Evolutionary conservation across 2,888 invertebrate genomes (phyloP), one percentile per base, ranked within the genome.

Genomic region (Epiblema foenella): DNA sequence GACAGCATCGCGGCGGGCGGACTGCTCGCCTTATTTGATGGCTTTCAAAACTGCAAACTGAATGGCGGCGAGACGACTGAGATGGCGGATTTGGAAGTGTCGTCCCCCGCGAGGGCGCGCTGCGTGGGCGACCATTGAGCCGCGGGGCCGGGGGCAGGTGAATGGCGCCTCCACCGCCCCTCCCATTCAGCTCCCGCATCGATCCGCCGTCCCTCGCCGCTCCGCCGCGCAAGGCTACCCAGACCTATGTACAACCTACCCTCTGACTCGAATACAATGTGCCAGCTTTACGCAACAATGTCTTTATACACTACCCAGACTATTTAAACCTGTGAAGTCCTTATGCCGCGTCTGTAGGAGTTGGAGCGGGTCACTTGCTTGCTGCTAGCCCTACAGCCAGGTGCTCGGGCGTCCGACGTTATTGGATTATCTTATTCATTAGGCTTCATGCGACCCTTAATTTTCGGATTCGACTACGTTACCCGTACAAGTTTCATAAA

Each of bases 121-220:
- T 79, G 90, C 85, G 92, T 92, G 89, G 92, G 93, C 89, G 91
- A 88, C 89, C 92, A 92, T 93, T 92, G 91, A 93, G 90, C 85
- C 82, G 85, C 84, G 83, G 90, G 52, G 52, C 54, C 54, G 64
- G 52, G 88, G 90, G 90, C 86, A 88, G 91, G 88, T 91, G 90
- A 92, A 91, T 91, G 92, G 90, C 77, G 76, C 83, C 84, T 81
- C 83, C 74, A 77, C 81, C 85, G 81, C 87, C 84, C 80, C 83
- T 88, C 87, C 86, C 89, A 89, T 89, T 89, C 78, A 87, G 83
- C 84, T 77, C 78, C 77, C 77, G 81, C 85, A 90, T 91, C 91
- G 91, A 91, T 90, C 81, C 81, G 83, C 78, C 79, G 78, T 79
- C 83, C 72, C 74, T 73, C 73, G 66, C 62, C 69, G 57, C 24